Evolutionary conservation across 2,113 vertebrate genomes (phyloP).

Genomic region (Macheiramphus alcinus): DNA sequence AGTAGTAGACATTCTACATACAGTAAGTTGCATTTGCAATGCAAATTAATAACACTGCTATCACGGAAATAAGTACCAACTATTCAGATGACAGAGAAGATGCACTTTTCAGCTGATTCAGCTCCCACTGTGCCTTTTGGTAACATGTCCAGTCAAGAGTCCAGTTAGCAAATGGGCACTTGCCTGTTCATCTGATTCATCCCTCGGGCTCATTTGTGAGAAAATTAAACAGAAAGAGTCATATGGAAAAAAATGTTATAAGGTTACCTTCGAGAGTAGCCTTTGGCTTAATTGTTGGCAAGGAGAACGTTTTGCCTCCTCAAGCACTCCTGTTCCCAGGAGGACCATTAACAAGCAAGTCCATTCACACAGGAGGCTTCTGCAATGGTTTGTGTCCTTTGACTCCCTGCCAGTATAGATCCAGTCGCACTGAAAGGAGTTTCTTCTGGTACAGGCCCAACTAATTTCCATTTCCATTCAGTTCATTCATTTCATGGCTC

Average conservation of each 20-base stretch:
- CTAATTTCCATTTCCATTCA: conserved; percentile 1
- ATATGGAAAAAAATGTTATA: not conserved
- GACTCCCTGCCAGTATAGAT: not conserved
- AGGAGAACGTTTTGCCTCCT: not conserved
- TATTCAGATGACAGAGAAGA: not conserved
- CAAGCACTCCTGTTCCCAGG: not conserved
- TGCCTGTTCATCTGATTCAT: not conserved
- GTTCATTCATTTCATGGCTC: not conserved
- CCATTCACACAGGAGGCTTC: not conserved
- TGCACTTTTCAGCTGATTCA: not conserved
- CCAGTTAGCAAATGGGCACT: not conserved
- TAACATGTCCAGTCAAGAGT: not conserved
- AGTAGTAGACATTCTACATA: not conserved
- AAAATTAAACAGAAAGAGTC: not conserved
- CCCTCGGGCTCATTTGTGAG: not conserved
- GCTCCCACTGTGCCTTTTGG: not conserved
- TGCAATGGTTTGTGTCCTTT: not conserved
- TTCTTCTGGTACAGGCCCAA: not conserved
- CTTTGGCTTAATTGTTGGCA: not conserved
- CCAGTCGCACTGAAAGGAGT: not conserved
- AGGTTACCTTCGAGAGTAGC: not conserved
- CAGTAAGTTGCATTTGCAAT: not conserved
- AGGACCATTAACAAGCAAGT: not conserved
- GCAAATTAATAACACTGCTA: not conserved
- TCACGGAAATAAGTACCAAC: not conserved